Percentiles rank a stretch among this genome's conserved stretches.
These are phyloP conservation scores for Masnerella sp. DNA, from an alignment of 2,888 invertebrate genomes.

Conservation along the genomic window DNA sequence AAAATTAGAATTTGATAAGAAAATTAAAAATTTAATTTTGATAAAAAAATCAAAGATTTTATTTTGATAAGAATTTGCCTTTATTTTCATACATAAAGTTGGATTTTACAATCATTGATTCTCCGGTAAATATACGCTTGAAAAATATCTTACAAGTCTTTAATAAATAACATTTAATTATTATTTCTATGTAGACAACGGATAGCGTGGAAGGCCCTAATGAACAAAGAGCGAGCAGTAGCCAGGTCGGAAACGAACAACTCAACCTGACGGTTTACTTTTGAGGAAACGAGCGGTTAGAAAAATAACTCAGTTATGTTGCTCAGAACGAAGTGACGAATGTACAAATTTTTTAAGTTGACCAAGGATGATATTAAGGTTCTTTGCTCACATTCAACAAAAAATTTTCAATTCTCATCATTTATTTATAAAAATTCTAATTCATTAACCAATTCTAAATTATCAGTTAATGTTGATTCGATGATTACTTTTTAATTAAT, in stretches of 20 bases:
- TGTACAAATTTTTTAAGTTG: conserved; percentile 34
- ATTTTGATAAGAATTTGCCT: conserved; percentile 13
- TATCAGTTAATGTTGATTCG: no score
- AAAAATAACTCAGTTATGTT: no score
- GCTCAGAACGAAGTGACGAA: conserved; percentile 10
- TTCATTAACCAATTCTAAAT: no score
- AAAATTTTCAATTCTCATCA: no score
- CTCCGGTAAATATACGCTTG: conserved; percentile 30
- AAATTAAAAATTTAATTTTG: no score
- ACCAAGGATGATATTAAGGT: conserved; percentile 28
- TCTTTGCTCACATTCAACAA: no score
- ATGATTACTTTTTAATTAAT: no score
- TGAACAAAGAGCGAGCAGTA: conserved; percentile 74
- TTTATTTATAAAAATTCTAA: no score
- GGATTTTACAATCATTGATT: conserved; percentile 30
- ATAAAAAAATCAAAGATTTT: conserved; percentile 17
- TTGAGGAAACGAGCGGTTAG: background rate
- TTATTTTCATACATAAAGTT: conserved; percentile 29
- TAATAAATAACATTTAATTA: conserved; percentile 45
- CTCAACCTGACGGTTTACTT: conserved; percentile 87
- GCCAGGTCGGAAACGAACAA: conserved; percentile 79
- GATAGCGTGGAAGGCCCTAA: conserved; percentile 79
- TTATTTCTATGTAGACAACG: conserved; percentile 77
- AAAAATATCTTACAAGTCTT: conserved; percentile 47
- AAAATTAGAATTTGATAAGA: conserved; percentile 17